These are phyloP conservation scores for Apotomis betuletana DNA, from an alignment of 2,888 invertebrate genomes.

Conservation along the genomic window DNA sequence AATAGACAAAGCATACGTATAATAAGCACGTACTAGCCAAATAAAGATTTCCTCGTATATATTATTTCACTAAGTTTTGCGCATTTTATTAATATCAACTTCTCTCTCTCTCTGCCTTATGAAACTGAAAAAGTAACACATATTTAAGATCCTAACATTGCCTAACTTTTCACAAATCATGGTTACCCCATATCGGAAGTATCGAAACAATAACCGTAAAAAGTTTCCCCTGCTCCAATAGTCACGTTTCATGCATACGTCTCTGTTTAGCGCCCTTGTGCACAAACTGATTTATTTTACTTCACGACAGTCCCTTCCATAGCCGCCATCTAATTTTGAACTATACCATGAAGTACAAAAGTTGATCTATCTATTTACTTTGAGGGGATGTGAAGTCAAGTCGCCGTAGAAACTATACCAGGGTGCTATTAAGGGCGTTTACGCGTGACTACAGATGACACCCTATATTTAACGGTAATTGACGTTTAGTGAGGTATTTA, in stretches of 20 bases:
- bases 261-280: constrained; percentile 51
- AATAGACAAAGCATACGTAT: no score
- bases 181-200: constrained; percentile 57
- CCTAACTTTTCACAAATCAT: constrained; percentile 9
- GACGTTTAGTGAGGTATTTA: constrained; percentile 50
- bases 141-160: no score
- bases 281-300: not conserved
- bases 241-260: constrained; percentile 54
- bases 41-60: no score
- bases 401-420: not conserved
- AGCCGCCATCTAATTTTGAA: not conserved
- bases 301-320: not conserved
- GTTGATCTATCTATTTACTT: not conserved
- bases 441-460: constrained; percentile 50
- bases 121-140: no score
- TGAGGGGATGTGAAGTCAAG: not conserved
- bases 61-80: no score
- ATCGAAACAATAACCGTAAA: constrained; percentile 64
- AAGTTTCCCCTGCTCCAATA: constrained; percentile 53
- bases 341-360: not conserved
- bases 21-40: no score
- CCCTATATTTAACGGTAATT: constrained; percentile 60
- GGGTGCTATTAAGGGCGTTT: constrained; percentile 30
- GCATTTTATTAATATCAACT: no score
- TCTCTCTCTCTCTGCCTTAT: no score